These are phyloP conservation scores for Resseliella maxima DNA, from an alignment of 2,888 invertebrate genomes.

Conservation along the genomic window DNA sequence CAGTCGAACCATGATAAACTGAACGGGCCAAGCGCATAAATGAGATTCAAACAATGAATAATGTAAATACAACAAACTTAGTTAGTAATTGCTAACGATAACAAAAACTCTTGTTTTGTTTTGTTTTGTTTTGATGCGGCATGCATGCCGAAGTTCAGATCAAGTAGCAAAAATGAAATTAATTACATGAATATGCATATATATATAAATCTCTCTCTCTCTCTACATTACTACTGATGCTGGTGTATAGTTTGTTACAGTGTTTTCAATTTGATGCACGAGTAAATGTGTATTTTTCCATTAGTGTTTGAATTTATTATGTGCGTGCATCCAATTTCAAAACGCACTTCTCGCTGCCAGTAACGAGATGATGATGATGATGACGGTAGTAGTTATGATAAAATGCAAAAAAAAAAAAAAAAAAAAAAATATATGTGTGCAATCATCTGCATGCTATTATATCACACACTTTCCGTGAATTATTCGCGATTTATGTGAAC, in stretches of 20 bases:
- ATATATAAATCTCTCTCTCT: too few relatives aligned
- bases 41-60: not conserved
- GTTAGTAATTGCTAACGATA: too few relatives aligned
- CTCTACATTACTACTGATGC: not conserved
- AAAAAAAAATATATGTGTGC: not conserved
- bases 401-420: not conserved
- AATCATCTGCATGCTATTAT: constrained; percentile 16
- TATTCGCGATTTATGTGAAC: not conserved
- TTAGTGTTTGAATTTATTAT: not conserved
- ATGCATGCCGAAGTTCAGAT: not conserved
- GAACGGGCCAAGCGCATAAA: too few relatives aligned
- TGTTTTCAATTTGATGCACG: not conserved
- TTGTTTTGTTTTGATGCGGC: not conserved
- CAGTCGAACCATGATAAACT: too few relatives aligned
- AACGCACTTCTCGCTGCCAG: not conserved
- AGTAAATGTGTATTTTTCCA: not conserved
- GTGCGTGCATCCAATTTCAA: not conserved
- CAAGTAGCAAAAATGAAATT: constrained; percentile 2
- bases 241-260: not conserved
- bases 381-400: too few relatives aligned
- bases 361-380: not conserved
- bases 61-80: not conserved
- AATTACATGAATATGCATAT: constrained; percentile 38
- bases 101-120: too few relatives aligned
- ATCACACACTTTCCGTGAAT: constrained; percentile 19